phyloP scores from a whole-genome alignment of 2,797 vertebrate species.

The Takifugu ocellatus region DNA sequence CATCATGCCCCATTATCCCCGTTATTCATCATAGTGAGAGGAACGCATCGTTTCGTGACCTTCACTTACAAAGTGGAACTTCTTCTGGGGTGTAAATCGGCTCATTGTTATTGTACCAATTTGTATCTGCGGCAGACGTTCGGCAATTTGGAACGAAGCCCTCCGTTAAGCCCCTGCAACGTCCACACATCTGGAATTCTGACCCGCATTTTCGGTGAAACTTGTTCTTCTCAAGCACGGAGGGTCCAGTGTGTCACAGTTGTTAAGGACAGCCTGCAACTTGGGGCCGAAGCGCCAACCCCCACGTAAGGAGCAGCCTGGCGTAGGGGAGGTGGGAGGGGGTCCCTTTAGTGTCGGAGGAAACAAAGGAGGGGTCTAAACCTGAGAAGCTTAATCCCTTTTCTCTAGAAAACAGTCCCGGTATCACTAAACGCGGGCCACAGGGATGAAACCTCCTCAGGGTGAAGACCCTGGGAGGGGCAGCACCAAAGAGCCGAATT shows the following conservation, averaged over 20 bases:
- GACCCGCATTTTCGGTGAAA: slow-evolving; percentile 30
- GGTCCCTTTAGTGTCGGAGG: slow-evolving; percentile 50
- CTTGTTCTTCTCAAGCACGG: slow-evolving; percentile 55
- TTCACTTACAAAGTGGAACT: slow-evolving; percentile 12
- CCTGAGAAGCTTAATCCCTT: slow-evolving; percentile 70
- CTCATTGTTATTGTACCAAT: slow-evolving; percentile 35
- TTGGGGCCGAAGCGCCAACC: slow-evolving; percentile 27
- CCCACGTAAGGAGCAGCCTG: slow-evolving; percentile 42
- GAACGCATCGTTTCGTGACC: slow-evolving; percentile 18
- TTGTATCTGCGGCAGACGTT: slow-evolving; percentile 35
- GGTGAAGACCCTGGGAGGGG: slow-evolving; percentile 46
- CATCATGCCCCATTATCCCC: slow-evolving; percentile 34
- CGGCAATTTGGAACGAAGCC: slow-evolving; percentile 35
- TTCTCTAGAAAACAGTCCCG: slow-evolving; percentile 55
- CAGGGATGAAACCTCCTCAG: slow-evolving; percentile 63
- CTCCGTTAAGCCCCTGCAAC: slow-evolving; percentile 36
- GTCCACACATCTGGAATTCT: slow-evolving; percentile 28
- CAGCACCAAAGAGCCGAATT: slow-evolving; percentile 34
- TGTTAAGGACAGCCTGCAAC: slow-evolving; percentile 53
- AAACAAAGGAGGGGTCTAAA: slow-evolving; percentile 70
- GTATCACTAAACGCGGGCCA: slow-evolving; percentile 55
- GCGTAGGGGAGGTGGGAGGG: slow-evolving; percentile 33
- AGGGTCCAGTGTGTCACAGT: slow-evolving; percentile 42
- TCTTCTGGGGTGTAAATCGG: slow-evolving; percentile 30
- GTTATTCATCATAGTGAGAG: slow-evolving; percentile 33